These are phyloP conservation scores for Scopus umbretta DNA, from an alignment of 2,113 vertebrate genomes.

Conservation along the genomic window DNA sequence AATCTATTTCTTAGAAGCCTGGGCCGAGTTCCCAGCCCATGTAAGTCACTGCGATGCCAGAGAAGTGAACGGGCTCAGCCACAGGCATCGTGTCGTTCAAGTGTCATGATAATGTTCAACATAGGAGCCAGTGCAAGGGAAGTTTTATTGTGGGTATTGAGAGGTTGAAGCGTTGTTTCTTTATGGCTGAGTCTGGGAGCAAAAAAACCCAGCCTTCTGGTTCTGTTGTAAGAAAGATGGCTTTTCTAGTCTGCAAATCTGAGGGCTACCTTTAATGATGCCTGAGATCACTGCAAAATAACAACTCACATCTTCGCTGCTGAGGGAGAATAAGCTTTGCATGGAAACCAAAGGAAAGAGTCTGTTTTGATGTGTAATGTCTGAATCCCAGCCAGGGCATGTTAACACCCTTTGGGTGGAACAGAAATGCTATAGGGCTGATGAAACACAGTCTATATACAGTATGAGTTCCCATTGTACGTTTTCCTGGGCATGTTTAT, in stretches of 20 bases:
- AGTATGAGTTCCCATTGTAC: background rate
- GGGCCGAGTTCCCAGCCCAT: background rate
- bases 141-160: background rate
- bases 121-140: background rate
- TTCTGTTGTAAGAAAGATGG: background rate
- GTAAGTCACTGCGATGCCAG: background rate
- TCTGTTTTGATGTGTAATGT: conserved; percentile 57
- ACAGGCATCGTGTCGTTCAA: background rate
- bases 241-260: background rate
- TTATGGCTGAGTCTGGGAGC: background rate
- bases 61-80: background rate
- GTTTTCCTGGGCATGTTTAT: conserved; percentile 2
- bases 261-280: background rate
- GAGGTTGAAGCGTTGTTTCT: background rate
- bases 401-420: conserved; percentile 64
- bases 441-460: conserved; percentile 40
- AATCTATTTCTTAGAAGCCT: background rate
- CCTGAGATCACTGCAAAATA: background rate
- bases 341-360: conserved; percentile 30
- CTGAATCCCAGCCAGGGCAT: conserved; percentile 44
- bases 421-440: conserved; percentile 43
- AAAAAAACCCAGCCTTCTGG: background rate
- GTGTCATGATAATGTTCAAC: background rate
- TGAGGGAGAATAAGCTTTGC: background rate
- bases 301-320: background rate